Conservation (phyloP, 2,797 vertebrate species). For the Luscinia megarhynchos region DNA sequence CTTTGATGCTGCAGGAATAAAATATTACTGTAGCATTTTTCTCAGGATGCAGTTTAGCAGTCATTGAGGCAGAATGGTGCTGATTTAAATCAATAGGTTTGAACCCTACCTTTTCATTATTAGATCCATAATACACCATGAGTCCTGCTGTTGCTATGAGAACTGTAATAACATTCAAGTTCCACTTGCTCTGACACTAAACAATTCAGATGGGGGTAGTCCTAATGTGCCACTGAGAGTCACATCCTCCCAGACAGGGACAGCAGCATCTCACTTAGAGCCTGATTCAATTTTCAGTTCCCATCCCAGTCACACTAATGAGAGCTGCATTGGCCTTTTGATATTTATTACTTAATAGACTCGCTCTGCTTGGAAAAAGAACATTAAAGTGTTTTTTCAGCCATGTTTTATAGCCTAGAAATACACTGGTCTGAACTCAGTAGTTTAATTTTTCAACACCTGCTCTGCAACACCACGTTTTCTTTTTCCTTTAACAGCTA, state of each 20-base stretch:
- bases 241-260: not conserved
- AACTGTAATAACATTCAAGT: not conserved
- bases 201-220: not conserved
- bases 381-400: not conserved
- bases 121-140: not conserved
- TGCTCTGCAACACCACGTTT: not conserved
- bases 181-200: not conserved
- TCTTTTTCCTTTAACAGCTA: not conserved
- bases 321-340: not conserved
- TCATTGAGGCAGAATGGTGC: not conserved
- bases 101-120: not conserved
- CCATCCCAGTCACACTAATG: not conserved
- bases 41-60: not conserved
- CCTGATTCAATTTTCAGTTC: not conserved
- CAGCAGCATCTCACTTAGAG: not conserved
- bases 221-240: not conserved
- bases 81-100: not conserved
- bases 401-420: not conserved
- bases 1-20: not conserved
- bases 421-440: not conserved
- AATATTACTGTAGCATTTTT: not conserved
- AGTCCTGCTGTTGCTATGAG: not conserved
- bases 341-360: conserved; percentile 15
- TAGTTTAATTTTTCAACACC: conserved; percentile 10
- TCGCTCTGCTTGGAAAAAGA: not conserved